Evolutionary conservation across 1,140 invertebrate genomes (phyloP), one percentile per base, ranked within the genome.

Genomic region (Diorhabda elongata): DNA sequence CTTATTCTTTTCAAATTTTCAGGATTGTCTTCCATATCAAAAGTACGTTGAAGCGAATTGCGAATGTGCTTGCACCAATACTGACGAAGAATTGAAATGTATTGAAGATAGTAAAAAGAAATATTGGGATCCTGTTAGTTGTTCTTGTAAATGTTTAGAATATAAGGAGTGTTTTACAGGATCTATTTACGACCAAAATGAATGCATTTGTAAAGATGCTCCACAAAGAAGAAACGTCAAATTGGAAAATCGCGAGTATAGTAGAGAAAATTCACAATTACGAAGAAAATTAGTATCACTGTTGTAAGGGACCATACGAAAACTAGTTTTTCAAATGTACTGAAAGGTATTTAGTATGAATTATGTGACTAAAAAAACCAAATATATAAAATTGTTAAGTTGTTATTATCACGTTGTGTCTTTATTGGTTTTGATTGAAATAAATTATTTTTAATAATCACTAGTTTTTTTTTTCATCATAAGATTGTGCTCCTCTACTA

Each of bases 11-110:
- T 26, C 26, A 26, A 8, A 43, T 67, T 78, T 81, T 44, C 69
- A 87, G 83, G 82, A 91, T 72, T 91, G 89, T 71, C 87, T 82
- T 58, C 61, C 69, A 3, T 82, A 84, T 42, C 89, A 90, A 78
- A 69, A 76, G 9, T 91, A 90, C 64, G 72, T 75, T n/a, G 74
- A 80, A 64, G 75, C 80, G 1, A 81, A 86, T 71, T 91, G 89
- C 71, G 80, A 78, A 44, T 90, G 89, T 75, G 71, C 74, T 42
- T 90, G 89, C 72, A 82, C 74, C 4, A 90, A 90, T 72, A 74
- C 76, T 3, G 87, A 89, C 67, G 88, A 88, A 42, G 76, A 83
- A 61, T 74, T 81, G 6, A 88, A 88, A 68, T 91, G 89, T 74
- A 71, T 74, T 45, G 74, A 77, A 11, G 80, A 82, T 3, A 79